Evolutionary conservation across 2,113 vertebrate species (phyloP), one percentile per base, ranked within the genome.

Genomic region (Notiomystis cincta): DNA sequence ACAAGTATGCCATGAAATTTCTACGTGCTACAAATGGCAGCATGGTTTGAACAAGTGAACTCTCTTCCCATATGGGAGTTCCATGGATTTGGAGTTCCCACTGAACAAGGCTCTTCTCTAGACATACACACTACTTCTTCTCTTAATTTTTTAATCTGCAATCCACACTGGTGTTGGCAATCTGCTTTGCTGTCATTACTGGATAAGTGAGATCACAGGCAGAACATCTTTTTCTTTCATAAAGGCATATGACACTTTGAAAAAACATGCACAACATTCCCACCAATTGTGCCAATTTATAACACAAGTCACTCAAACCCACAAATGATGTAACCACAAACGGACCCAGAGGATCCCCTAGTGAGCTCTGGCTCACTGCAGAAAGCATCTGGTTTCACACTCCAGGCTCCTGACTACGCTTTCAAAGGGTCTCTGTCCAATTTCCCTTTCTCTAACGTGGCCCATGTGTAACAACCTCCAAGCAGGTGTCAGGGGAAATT

Each of bases 401-500:
- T 93, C 40, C 65, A 28, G 71, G 82, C 72, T 97, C 83, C 89
- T 69, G 80, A 95, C 77, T 87, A 47, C 0, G 0, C 70, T 73
- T 95, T 96, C 92, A 87, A 95, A 96, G 87, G 10, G 37, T 89
- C 70, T 94, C 92, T 54, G 69, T 85, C 89, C 90, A 93, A 91
- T 77, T 88, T 93, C 86, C 72, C 64, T 92, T 89, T 69, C 58
- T 77, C 73, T 91, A 87, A 44, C 38, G 20, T 15, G 61, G 64
- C 56, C 78, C 11, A 6, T 90, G 85, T 90, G 88, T 96, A 94
- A 89, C 73, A 92, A 75, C 50, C 88, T 94, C 91, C 69, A 79
- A 83, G 91, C 90, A 97, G 94, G 91, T 95, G 95, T 90, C 94
- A 92, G 80, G 93, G 82, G 88, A 92, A 95, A 92, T 95, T 95